Evolutionary conservation across 2,113 vertebrate species (phyloP).

Genomic region (Cyphomyrus discorhynchus): DNA sequence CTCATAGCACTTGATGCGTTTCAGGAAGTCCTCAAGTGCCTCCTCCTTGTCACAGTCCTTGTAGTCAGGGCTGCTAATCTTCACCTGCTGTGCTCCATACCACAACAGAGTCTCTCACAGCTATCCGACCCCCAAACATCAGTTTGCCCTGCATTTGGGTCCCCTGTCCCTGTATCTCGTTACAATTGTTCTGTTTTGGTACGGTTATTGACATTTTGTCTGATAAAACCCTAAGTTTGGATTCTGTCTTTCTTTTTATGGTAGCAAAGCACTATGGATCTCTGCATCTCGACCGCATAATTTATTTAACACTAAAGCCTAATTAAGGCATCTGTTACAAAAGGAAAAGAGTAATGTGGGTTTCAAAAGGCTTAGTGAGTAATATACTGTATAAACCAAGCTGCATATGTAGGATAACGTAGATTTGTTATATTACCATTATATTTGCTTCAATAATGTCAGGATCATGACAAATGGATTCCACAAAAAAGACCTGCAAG

Average conservation of each 20-base stretch:
- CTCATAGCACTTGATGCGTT: neutral
- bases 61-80: neutral
- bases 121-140: neutral
- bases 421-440: neutral
- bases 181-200: neutral
- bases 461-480: neutral
- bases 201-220: neutral
- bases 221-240: neutral
- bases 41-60: neutral
- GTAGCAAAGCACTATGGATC: neutral
- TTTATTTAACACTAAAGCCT: neutral
- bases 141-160: neutral
- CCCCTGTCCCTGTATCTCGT: neutral
- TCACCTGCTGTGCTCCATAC: neutral
- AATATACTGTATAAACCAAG: neutral
- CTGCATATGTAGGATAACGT: neutral
- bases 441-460: neutral
- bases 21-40: neutral
- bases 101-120: neutral
- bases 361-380: neutral
- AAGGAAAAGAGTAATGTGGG: neutral
- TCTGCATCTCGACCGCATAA: neutral
- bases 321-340: neutral
- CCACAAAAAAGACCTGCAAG: neutral
- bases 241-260: neutral